A percentile compares a stretch with the other conserved stretches of the same genome.
Evolutionary conservation across 1,140 invertebrate species (phyloP).

Genomic region (Diuraphis noxia): DNA sequence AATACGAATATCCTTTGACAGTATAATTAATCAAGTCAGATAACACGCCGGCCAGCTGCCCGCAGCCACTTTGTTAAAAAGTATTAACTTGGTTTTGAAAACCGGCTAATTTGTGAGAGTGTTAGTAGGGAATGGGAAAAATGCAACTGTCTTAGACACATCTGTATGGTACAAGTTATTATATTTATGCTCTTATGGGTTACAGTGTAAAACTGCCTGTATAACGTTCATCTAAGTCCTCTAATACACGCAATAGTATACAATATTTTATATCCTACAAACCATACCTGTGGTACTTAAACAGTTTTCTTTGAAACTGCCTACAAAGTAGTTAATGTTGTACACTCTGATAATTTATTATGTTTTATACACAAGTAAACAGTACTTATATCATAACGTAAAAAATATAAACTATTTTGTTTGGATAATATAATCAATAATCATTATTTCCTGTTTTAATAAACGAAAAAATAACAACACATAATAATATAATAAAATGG

Average conservation of each 20-base stretch:
- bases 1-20: neutral
- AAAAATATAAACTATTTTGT: neutral
- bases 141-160: neutral
- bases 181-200: neutral
- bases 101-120: neutral
- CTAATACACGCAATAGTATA: neutral
- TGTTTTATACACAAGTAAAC: no score
- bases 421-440: no score
- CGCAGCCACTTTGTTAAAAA: neutral
- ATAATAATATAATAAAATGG: no score
- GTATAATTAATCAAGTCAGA: neutral
- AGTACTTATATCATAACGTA: neutral
- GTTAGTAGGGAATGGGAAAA: neutral
- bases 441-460: neutral
- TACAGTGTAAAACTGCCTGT: neutral
- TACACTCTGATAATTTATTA: neutral
- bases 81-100: constrained; percentile 19
- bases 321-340: neutral
- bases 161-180: neutral
- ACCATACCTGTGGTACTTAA: neutral
- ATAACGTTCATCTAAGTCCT: neutral
- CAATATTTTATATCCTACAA: neutral
- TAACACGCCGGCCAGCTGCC: neutral
- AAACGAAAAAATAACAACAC: neutral
- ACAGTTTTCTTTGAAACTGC: neutral